These are phyloP conservation scores for Gnatocerus cornutus DNA, from an alignment of 2,888 invertebrate species.

Conservation along the genomic window DNA sequence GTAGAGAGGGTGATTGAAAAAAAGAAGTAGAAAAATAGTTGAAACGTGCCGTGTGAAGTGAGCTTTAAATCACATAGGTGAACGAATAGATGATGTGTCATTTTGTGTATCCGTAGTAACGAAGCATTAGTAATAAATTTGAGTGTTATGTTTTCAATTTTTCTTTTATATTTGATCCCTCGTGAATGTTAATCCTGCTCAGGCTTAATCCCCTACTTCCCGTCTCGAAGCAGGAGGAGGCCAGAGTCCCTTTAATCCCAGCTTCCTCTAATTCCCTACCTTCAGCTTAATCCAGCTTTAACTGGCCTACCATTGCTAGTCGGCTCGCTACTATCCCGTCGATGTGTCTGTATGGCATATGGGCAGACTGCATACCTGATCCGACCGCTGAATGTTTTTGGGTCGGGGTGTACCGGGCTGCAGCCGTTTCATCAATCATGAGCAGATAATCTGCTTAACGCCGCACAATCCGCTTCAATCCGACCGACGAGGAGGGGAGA, in stretches of 20 bases:
- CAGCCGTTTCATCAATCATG: constrained; percentile 76
- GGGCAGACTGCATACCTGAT: constrained; percentile 61
- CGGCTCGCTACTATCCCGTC: constrained; percentile 60
- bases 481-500: constrained; percentile 59
- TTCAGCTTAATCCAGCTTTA: constrained; percentile 72
- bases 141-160: constrained; percentile 63
- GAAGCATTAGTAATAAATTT: constrained; percentile 49
- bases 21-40: constrained; percentile 4
- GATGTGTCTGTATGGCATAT: constrained; percentile 61
- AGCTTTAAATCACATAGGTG: not conserved
- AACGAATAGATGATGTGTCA: constrained; percentile 12
- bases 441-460: constrained; percentile 79
- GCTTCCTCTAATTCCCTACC: constrained; percentile 72
- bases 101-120: constrained; percentile 10
- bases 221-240: constrained; percentile 68
- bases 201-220: constrained; percentile 70
- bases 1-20: too few species aligned
- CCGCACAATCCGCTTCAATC: constrained; percentile 71
- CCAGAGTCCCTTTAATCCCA: constrained; percentile 70
- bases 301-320: constrained; percentile 67
- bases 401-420: constrained; percentile 66
- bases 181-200: constrained; percentile 70
- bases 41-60: constrained; percentile 4
- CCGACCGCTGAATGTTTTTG: constrained; percentile 67
- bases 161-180: constrained; percentile 69